phyloP scores from a whole-genome alignment of 1,140 invertebrate genomes.

The Elymnias hypermnestra region DNA sequence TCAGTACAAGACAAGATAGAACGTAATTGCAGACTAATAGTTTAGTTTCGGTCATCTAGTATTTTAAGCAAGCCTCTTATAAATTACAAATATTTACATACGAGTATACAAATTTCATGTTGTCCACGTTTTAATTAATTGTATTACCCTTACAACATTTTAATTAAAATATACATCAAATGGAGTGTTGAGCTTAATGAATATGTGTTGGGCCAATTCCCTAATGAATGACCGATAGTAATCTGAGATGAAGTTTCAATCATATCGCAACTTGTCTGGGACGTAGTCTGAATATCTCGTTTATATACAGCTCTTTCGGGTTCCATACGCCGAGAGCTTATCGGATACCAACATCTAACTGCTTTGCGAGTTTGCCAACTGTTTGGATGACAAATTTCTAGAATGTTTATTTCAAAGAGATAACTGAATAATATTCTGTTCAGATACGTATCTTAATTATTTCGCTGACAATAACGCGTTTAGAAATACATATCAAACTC shows the following conservation, averaged over 20 bases:
- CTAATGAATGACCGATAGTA: constrained; percentile 46
- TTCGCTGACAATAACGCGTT: background rate
- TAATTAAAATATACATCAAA: constrained; percentile 8
- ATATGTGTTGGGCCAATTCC: constrained; percentile 34
- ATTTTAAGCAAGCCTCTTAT: too few species aligned
- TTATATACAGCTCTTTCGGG: constrained; percentile 32
- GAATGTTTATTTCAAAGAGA: constrained; percentile 16
- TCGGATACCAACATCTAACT: constrained; percentile 26
- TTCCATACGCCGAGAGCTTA: constrained; percentile 23
- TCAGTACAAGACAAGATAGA: too few species aligned
- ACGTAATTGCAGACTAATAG: too few species aligned
- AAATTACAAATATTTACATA: too few species aligned
- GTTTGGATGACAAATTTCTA: constrained; percentile 33
- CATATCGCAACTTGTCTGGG: constrained; percentile 48
- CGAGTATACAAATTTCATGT: too few species aligned
- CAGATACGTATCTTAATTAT: background rate
- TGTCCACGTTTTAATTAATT: background rate
- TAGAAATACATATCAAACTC: too few species aligned
- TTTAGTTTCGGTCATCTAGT: too few species aligned
- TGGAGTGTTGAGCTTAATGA: constrained; percentile 23
- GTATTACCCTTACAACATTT: constrained; percentile 3
- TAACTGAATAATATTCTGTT: background rate
- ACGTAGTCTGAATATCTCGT: constrained; percentile 38
- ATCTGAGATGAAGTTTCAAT: constrained; percentile 56
- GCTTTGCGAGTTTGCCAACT: constrained; percentile 38